Percentiles rank a stretch among this genome's conserved stretches.
Conservation (phyloP, 2,888 invertebrate species). For the Drosophila aldrichi region DNA sequence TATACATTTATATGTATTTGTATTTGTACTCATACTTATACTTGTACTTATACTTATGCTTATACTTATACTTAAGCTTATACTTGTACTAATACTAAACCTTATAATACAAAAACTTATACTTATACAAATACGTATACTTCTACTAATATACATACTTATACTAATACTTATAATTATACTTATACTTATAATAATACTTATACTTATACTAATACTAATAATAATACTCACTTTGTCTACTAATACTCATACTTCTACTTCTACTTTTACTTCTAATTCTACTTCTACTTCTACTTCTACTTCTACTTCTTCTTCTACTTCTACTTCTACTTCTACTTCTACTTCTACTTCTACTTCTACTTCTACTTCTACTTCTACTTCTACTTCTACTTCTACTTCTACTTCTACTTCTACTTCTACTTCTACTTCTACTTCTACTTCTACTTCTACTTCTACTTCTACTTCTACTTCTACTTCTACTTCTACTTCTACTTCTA, state of each 20-base stretch:
- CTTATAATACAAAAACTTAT: neutral
- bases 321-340: no score
- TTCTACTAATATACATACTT: neutral
- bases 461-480: no score
- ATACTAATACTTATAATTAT: neutral
- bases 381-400: neutral
- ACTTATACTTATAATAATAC: neutral
- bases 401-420: neutral
- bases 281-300: no score
- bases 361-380: neutral
- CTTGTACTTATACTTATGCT: neutral
- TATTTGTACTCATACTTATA: neutral
- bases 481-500: no score
- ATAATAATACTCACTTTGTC: neutral
- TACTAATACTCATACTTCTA: neutral
- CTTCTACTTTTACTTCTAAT: neutral
- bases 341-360: no score
- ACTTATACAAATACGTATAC: neutral
- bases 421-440: no score
- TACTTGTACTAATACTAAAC: no score
- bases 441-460: no score
- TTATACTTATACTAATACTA: neutral
- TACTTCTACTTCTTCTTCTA: no score
- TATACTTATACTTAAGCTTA: neutral
- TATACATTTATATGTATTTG: no score